These are phyloP conservation scores for Pangasius krempfi DNA, from an alignment of 2,797 vertebrate species.

Conservation along the genomic window DNA sequence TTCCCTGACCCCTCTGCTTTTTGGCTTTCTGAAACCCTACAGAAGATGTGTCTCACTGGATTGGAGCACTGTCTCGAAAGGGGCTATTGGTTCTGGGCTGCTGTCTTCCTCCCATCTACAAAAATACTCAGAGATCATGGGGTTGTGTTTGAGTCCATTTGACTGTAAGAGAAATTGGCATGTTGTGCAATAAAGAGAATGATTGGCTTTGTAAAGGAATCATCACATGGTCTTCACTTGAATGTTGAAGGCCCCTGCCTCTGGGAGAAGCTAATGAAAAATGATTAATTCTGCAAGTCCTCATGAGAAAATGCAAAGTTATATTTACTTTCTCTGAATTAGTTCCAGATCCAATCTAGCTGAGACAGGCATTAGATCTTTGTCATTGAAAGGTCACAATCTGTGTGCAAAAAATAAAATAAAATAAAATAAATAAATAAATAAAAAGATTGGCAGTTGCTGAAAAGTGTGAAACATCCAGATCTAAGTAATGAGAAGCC, in stretches of 20 bases:
- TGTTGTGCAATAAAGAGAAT: constrained; percentile 65
- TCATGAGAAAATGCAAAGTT: constrained; percentile 5
- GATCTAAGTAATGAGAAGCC: not conserved
- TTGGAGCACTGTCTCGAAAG: not conserved
- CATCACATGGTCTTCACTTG: constrained; percentile 1
- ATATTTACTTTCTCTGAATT: constrained; percentile 3
- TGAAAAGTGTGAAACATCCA: not conserved
- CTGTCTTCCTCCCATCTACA: constrained; percentile 49
- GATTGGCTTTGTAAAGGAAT: constrained; percentile 52
- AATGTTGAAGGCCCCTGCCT: constrained; percentile 2
- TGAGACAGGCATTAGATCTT: not conserved
- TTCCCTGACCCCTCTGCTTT: not conserved
- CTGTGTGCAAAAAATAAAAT: not conserved
- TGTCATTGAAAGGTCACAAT: not conserved
- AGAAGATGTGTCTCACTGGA: not conserved
- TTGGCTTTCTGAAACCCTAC: not conserved
- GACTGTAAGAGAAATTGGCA: constrained; percentile 63
- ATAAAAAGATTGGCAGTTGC: not conserved
- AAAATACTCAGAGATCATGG: constrained; percentile 53
- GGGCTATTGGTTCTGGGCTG: constrained; percentile 61
- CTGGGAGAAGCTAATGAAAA: constrained; percentile 16
- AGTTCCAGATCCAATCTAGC: not conserved
- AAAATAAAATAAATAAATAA: too few species aligned
- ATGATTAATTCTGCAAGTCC: not conserved
- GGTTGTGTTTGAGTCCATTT: constrained; percentile 61